These are phyloP conservation scores for Tenebrosternarchus preto DNA, from an alignment of 2,113 vertebrate genomes.

Conservation along the genomic window DNA sequence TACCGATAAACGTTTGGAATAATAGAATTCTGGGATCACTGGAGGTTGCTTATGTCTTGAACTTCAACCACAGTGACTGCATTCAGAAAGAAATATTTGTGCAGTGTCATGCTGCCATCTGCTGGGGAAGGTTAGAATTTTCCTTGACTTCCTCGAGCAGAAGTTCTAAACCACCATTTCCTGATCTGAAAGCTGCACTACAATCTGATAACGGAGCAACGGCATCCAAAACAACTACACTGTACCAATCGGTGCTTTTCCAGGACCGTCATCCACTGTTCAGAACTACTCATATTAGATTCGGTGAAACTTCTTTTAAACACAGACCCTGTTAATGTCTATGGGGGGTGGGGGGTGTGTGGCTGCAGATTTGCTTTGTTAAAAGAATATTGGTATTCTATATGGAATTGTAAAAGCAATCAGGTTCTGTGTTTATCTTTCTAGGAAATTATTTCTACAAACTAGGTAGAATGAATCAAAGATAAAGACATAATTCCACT, in stretches of 20 bases:
- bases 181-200: no score
- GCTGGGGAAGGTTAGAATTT: slow-evolving; percentile 56
- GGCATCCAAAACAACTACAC: no score
- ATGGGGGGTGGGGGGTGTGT: no score
- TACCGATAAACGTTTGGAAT: not conserved
- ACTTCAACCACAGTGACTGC: not conserved
- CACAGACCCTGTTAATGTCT: not conserved
- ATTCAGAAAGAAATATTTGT: not conserved
- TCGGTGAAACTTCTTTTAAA: no score
- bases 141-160: no score
- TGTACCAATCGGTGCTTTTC: no score
- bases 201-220: no score
- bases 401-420: slow-evolving; percentile 6
- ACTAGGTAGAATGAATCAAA: slow-evolving; percentile 23
- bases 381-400: not conserved
- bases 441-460: slow-evolving; percentile 28
- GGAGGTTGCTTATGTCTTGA: not conserved
- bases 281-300: no score
- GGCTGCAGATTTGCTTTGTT: not conserved
- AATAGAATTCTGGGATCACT: not conserved
- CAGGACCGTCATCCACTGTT: no score
- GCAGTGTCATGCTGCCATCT: slow-evolving; percentile 63
- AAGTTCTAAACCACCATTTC: no score
- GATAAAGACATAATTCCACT: slow-evolving; percentile 34
- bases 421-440: slow-evolving; percentile 25